Evolutionary conservation across 2,888 invertebrate species (phyloP).

Genomic region (Caenorhabditis doughertyi): DNA sequence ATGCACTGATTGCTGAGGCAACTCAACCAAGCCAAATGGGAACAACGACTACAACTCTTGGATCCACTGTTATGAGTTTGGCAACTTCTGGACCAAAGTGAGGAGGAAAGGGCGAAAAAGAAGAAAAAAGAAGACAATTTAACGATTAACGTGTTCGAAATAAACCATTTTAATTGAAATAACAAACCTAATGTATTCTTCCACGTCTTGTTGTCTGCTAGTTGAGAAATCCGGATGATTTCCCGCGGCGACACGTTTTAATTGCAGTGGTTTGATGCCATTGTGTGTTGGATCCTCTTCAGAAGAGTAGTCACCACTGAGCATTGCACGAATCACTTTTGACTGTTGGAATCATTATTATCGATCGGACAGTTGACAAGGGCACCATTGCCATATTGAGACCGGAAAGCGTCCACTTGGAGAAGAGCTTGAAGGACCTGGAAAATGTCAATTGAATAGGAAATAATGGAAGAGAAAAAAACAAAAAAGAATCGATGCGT

Average conservation of each 20-base stretch:
- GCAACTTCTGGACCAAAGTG: no score
- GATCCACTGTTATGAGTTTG: no score
- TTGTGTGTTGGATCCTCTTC: constrained; percentile 64
- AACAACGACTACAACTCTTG: no score
- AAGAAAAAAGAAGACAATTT: no score
- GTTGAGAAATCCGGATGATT: constrained; percentile 95
- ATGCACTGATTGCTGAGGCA: no score
- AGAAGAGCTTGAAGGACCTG: constrained; percentile 91
- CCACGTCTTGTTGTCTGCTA: constrained; percentile 96
- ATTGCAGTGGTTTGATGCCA: constrained; percentile 92
- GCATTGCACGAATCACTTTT: constrained; percentile 84
- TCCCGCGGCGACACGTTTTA: constrained; percentile 92
- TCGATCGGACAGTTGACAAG: constrained; percentile 10
- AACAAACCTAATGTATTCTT: constrained; percentile 95
- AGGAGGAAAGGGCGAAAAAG: no score
- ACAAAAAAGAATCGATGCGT: constrained; percentile 37
- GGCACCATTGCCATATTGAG: constrained; percentile 83
- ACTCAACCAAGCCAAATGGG: no score
- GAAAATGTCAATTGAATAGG: no score
- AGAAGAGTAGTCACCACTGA: constrained; percentile 84
- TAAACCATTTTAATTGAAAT: constrained; percentile 86
- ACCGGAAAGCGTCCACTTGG: constrained; percentile 89
- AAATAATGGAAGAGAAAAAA: no score
- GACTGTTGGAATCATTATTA: constrained; percentile 83
- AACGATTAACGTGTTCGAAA: no score